A percentile compares a stretch with the other conserved stretches of the same genome.
phyloP scores from a whole-genome alignment of 2,888 invertebrate species.

The Pyrocoelia pectoralis region DNA sequence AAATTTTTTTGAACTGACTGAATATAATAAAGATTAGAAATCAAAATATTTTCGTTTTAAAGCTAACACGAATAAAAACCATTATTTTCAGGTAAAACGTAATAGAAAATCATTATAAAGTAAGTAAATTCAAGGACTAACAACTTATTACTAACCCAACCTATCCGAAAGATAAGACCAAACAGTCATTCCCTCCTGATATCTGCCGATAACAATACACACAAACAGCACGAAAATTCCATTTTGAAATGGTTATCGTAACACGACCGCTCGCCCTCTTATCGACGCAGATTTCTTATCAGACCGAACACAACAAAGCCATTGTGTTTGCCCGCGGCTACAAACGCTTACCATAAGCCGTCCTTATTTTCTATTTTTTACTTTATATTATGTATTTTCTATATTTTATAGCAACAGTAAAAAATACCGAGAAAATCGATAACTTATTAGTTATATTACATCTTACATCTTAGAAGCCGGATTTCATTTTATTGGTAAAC shows the following conservation, averaged over 20 bases:
- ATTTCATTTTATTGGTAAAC: background rate
- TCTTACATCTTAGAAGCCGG: background rate
- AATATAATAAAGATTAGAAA: background rate
- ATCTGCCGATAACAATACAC: conserved; percentile 53
- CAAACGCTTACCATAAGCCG: conserved; percentile 27
- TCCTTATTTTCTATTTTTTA: conserved; percentile 27
- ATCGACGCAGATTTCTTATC: conserved; percentile 56
- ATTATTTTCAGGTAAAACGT: background rate
- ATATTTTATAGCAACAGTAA: conserved; percentile 2
- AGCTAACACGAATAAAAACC: background rate
- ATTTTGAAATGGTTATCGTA: conserved; percentile 59
- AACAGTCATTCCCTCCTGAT: conserved; percentile 55
- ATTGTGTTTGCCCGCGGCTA: conserved; percentile 46
- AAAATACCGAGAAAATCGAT: background rate
- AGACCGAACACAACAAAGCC: conserved; percentile 55
- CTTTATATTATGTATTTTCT: conserved; percentile 13
- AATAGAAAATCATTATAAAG: conserved; percentile 15
- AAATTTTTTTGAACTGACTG: background rate
- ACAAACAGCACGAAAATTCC: conserved; percentile 61
- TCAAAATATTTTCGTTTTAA: background rate
- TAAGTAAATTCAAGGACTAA: conserved; percentile 32
- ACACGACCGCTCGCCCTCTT: conserved; percentile 55
- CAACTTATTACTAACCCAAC: conserved; percentile 38
- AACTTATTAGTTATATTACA: background rate
- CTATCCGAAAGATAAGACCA: conserved; percentile 38